Evolutionary conservation across 2,888 invertebrate species (phyloP), one percentile per base, ranked within the genome.

Genomic region (Conomelus anceps): DNA sequence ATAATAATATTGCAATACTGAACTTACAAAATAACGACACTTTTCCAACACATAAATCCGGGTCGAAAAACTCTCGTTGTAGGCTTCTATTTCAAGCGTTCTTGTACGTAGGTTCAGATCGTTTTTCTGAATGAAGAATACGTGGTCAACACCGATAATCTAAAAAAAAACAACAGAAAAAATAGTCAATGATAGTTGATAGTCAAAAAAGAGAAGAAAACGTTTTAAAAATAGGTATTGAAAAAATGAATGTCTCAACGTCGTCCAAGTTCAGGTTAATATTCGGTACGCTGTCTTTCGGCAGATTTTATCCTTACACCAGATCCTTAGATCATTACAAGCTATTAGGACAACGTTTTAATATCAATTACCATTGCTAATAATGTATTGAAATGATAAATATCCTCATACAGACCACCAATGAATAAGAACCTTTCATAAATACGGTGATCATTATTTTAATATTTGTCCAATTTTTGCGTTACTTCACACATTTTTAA

Each of bases 131-230:
- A 97, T 95, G 94, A 99, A 99, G 93, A 96, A 97, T 63, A 98
- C 96, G 94, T 95, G 96, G 93, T 99, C 98, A 24, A 98, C 98
- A 89, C 98, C 98, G 92, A 98, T 97, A 93, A 99, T 96, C 97
- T 98, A 94, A 22, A 93, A 92, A 89, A 90, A 89, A 91, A 90
- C 91, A 89, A 90, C 87, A 88, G 22, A 86, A 7, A 29, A 22
- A 22, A n/a, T 88, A 26, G 22, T n/a, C n/a, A n/a, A n/a, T n/a
- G n/a, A n/a, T 34, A n/a, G n/a, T 23, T 23, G 20, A 88, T 13
- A 34, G 26, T 23, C 7, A 88, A 17, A 4, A 85, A 85, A 23
- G 0, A 23, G 22, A 85, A 23, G 3, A 26, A 87, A 87, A n/a
- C 23, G 24, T 24, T 17, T 23, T 6, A 20, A 87, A 13, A 24